Conservation (phyloP, 2,797 vertebrate species). For the Crypturellus tataupa region DNA sequence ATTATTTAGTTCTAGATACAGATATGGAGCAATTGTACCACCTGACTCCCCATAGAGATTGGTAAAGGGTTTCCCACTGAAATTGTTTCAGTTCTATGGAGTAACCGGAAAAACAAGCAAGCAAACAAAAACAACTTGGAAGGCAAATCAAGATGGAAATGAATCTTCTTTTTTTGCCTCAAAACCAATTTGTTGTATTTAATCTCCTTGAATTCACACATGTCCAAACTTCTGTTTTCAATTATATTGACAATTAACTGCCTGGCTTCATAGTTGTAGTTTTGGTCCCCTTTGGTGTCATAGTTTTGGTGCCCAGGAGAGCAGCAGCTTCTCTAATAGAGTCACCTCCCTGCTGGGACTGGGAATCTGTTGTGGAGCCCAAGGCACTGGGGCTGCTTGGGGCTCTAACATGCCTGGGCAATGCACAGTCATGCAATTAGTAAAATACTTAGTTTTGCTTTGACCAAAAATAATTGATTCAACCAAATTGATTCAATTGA, state of each 20-base stretch:
- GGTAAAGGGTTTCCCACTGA: not conserved
- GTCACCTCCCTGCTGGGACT: not conserved
- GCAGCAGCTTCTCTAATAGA: not conserved
- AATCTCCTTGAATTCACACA: not conserved
- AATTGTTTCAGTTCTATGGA: not conserved
- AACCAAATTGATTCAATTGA: not conserved
- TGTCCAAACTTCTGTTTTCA: not conserved
- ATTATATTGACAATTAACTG: not conserved
- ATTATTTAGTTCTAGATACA: not conserved
- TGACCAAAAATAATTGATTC: not conserved
- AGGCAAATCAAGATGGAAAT: not conserved
- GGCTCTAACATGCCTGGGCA: not conserved
- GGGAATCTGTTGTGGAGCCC: too few species aligned
- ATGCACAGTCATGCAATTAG: not conserved
- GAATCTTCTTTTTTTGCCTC: accelerated
- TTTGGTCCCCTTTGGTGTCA: not conserved
- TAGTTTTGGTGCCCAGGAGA: not conserved
- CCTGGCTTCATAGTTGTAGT: not conserved
- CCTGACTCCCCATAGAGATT: not conserved
- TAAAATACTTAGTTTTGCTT: not conserved
- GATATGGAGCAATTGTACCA: not conserved
- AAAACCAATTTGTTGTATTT: not conserved
- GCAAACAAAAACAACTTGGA: not conserved
- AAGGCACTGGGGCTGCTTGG: not conserved
- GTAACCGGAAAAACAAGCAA: not conserved